Base-by-base conservation (phyloP, 2,113 vertebrate genomes). In the Mesitornis unicolor region DNA sequence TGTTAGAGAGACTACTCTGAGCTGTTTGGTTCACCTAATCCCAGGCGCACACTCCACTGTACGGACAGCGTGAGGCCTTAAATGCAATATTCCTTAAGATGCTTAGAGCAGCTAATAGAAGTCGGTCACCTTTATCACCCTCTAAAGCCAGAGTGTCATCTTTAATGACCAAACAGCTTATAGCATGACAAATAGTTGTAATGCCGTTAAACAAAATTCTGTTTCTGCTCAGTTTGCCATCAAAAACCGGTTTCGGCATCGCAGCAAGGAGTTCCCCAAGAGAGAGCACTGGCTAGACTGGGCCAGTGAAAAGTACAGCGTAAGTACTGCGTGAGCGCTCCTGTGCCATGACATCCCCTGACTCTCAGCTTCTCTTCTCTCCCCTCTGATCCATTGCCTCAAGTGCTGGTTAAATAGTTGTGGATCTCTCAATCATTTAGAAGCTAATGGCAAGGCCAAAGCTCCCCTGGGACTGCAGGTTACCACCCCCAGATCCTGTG, bases 211-310 rank as follows among this genome's bases (percentile, higher is more conserved):
- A 83, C 11, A 43, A 50, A 48, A 18, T 43, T 48, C 47, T 75
- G 10, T 81, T 25, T 84, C 45, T 96, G 29, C 75, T 61, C 97
- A 99, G 99, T 99, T 99, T 98, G 99, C 99, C 75, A 80, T 99
- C 87, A 98, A 96, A 95, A 99, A 99, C 89, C 98, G 99, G 85
- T 99, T 98, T 91, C 98, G 5, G 53, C 99, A 99, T 95, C 98
- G 98, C 91, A 98, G 98, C 96, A 98, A 96, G 3, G 5, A 71
- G 21, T 98, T 93, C 84, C 98, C 99, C 40, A 99, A 98, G 97
- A 99, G 98, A 93, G 84, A 98, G 18, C 99, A 99, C 97, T 99
- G 99, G 99, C 95, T 99, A 96, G 99, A 99, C 98, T 99, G 99
- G 99, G 99, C 99, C 6, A 97, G 93, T 15, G 99, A 99, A 38